Percentiles rank a stretch among this genome's conserved stretches.
phyloP scores from a whole-genome alignment of 2,888 invertebrate genomes.

The Rhamphomyia laevipes region DNA sequence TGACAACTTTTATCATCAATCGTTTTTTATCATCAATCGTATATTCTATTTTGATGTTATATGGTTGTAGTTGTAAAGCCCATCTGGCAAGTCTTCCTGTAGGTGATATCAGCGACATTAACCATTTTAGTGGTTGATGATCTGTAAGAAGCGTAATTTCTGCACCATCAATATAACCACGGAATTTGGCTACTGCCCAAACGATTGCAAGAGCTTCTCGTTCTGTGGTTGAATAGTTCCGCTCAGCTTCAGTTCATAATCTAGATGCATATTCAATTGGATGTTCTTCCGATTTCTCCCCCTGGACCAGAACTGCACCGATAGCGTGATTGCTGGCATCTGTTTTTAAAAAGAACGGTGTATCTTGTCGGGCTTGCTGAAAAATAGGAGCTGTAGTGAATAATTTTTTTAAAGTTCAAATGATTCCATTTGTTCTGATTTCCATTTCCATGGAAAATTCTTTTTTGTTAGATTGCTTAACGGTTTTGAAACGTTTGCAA shows the following conservation, averaged over 20 bases:
- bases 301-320: conserved; percentile 2
- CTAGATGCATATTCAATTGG: conserved; percentile 18
- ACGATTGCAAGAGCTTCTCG: conserved; percentile 24
- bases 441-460: conserved; percentile 20
- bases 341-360: conserved; percentile 20
- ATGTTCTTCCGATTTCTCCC: conserved; percentile 8
- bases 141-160: conserved; percentile 28
- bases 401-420: conserved; percentile 14
- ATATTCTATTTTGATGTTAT: conserved; percentile 29
- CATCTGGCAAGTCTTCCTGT: conserved; percentile 35
- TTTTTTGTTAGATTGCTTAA: conserved; percentile 22
- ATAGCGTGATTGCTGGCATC: conserved; percentile 20
- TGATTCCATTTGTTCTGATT: conserved; percentile 13
- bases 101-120: conserved; percentile 30
- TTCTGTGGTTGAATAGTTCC: conserved; percentile 31
- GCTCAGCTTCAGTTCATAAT: conserved; percentile 20
- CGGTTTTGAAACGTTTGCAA: conserved; percentile 19
- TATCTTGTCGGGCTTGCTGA: conserved; percentile 14
- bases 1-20: background rate
- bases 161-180: conserved; percentile 31
- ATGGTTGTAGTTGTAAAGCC: conserved; percentile 32
- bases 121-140: conserved; percentile 38
- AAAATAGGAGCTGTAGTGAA: conserved; percentile 15
- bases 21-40: conserved; percentile 1
- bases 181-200: conserved; percentile 24